These are phyloP conservation scores for Halichoeres trimaculatus DNA, from an alignment of 2,113 vertebrate species.

Conservation along the genomic window DNA sequence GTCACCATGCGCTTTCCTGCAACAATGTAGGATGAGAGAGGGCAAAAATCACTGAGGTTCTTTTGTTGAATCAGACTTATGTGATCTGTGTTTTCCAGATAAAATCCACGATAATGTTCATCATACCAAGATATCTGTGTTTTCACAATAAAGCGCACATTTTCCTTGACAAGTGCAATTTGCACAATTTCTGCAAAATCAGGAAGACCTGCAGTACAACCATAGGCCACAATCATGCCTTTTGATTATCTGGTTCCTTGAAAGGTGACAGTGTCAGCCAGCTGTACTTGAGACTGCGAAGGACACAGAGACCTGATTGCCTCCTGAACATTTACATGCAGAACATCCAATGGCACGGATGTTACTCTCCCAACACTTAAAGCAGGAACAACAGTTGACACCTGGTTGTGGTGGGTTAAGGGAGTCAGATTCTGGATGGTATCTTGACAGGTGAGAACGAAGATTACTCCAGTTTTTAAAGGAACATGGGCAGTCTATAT, in stretches of 20 bases:
- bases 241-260: constrained; percentile 4
- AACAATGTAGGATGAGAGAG: constrained; percentile 6
- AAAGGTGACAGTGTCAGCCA: constrained; percentile 1
- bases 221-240: constrained; percentile 7
- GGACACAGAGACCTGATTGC: not conserved
- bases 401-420: too few species aligned
- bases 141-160: not conserved
- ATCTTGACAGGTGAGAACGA: too few species aligned
- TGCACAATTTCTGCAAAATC: not conserved
- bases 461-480: too few species aligned
- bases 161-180: not conserved
- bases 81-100: constrained; percentile 1
- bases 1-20: constrained; percentile 1
- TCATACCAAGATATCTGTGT: constrained; percentile 11
- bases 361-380: not conserved
- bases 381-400: not conserved
- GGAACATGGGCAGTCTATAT: too few species aligned
- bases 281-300: not conserved
- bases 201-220: too few species aligned
- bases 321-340: not conserved
- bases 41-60: not conserved
- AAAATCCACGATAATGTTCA: constrained; percentile 2
- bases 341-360: not conserved
- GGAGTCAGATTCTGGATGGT: too few species aligned
- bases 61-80: not conserved